Conservation (phyloP, 2,888 invertebrate species). For the Hemistola chrysoprasaria region DNA sequence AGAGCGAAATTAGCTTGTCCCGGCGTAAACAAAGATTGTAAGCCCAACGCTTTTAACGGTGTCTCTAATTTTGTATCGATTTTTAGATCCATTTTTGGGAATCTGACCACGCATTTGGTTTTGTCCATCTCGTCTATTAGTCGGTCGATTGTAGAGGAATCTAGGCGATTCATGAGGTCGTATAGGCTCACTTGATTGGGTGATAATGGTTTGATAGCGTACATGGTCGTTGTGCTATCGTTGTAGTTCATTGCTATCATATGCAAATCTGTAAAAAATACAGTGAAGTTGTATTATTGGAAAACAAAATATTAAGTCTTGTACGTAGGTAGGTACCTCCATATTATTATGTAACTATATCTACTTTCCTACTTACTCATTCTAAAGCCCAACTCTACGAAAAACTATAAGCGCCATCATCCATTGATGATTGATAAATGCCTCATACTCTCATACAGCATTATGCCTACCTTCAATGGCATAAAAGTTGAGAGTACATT, state of each 20-base stretch:
- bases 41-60: constrained; percentile 81
- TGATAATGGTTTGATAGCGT: constrained; percentile 83
- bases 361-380: too few species aligned
- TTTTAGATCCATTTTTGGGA: constrained; percentile 88
- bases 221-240: constrained; percentile 84
- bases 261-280: constrained; percentile 71
- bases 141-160: constrained; percentile 68
- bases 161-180: constrained; percentile 71
- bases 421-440: too few species aligned
- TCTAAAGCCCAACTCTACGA: too few species aligned
- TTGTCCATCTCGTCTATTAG: constrained; percentile 70
- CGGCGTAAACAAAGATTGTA: constrained; percentile 84
- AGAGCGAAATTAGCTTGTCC: constrained; percentile 85
- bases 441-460: too few species aligned
- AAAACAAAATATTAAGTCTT: too few species aligned
- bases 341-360: too few species aligned
- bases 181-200: constrained; percentile 62
- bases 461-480: too few species aligned
- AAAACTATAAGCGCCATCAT: too few species aligned
- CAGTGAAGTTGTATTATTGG: not conserved
- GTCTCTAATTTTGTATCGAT: constrained; percentile 79
- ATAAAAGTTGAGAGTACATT: too few species aligned
- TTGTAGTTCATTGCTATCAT: constrained; percentile 88
- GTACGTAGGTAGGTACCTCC: too few species aligned
- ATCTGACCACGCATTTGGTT: constrained; percentile 78